Evolutionary conservation across 2,797 vertebrate genomes (phyloP), one percentile per base, ranked within the genome.

Genomic region (Neoniphon sammara): DNA sequence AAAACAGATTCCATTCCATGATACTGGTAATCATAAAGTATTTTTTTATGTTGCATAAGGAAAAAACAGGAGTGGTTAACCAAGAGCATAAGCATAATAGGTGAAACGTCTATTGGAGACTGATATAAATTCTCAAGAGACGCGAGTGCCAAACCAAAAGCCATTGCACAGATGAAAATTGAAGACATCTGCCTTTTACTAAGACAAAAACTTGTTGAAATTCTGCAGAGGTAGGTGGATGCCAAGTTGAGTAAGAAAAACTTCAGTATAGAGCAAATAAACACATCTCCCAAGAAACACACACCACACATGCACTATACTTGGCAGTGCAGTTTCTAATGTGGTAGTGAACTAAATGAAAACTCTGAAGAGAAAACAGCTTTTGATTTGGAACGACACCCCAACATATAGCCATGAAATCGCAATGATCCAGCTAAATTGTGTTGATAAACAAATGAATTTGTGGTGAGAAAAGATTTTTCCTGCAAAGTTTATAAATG

Each of bases 121-220:
- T 78, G 46, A 71, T 64, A 46, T 2, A 66, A 77, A 70, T 56
- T 69, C 12, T 75, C 55, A 58, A 5, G 21, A 68, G 42, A 20
- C 14, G 30, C 9, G 21, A 12, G n/a, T 77, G 86, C 83, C 81
- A 91, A 85, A 85, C 83, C 81, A 69, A 64, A 71, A 75, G 54
- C 25, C 39, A 17, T 67, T 72, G 58, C 66, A 66, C 34, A 59
- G 25, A 73, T 69, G 63, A 42, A 73, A 73, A 70, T 68, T 46
- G 34, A 69, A 55, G 44, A 78, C 77, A 83, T 70, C 42, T 73
- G 57, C 54, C 25, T 68, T 31, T n/a, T 7, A 25, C 53, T 54
- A 30, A 73, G 73, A 78, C 68, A 52, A 69, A 55, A 60, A 12
- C 23, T 64, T 57, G 14, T 44, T 62, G 60, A 23, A 21, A 5